Conservation (phyloP, 92 coral and sea anemone species). For the Palythoa heliodiscus region DNA sequence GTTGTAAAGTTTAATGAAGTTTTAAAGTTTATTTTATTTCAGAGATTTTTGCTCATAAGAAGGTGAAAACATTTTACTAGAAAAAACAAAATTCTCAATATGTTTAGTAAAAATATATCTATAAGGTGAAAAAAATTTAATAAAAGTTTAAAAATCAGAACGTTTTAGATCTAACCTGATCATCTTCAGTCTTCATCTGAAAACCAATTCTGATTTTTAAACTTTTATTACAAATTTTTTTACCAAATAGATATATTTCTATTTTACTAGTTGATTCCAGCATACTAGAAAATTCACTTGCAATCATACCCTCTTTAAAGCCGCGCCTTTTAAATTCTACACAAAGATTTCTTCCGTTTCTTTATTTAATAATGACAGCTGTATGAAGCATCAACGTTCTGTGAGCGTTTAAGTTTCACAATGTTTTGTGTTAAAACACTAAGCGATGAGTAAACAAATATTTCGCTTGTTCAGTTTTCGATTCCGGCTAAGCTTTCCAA, state of each 20-base stretch:
- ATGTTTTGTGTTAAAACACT: constrained; percentile 25
- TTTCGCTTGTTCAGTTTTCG: constrained; percentile 1
- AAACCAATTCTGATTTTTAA: too few species aligned
- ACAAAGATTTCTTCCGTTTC: constrained; percentile 19
- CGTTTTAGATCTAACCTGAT: too few species aligned
- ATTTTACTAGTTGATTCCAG: background rate
- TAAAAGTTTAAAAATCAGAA: too few species aligned
- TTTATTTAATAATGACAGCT: constrained; percentile 11
- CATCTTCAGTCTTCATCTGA: too few species aligned
- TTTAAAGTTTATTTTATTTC: too few species aligned
- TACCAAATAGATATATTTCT: background rate
- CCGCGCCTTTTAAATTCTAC: background rate
- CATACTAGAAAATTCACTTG: background rate
- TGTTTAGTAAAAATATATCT: too few species aligned
- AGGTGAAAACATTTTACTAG: too few species aligned
- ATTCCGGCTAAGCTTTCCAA: background rate
- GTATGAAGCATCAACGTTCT: constrained; percentile 16
- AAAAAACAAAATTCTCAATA: too few species aligned
- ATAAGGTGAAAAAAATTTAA: too few species aligned
- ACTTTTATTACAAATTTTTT: too few species aligned
- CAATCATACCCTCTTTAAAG: background rate
- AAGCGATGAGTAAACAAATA: constrained; percentile 32
- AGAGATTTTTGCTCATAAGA: too few species aligned
- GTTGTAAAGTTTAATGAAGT: too few species aligned
- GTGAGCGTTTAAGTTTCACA: constrained; percentile 2